These are phyloP conservation scores for Papilio polyxenes DNA, from an alignment of 1,140 invertebrate genomes.

Conservation along the genomic window DNA sequence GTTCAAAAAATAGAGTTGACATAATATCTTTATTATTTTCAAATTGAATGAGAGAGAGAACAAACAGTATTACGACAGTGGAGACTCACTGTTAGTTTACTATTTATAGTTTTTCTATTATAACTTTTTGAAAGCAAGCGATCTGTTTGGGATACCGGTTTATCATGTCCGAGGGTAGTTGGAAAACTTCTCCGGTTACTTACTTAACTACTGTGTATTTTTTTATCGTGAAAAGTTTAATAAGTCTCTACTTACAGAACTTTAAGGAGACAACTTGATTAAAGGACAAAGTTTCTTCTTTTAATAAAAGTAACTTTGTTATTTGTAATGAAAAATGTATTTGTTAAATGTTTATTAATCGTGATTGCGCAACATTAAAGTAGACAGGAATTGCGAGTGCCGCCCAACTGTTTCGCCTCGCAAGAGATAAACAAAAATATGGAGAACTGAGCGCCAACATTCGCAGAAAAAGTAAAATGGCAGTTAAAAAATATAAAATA, in stretches of 20 bases:
- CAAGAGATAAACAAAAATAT: too few species aligned
- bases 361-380: too few species aligned
- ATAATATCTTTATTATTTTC: too few species aligned
- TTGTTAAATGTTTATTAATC: too few species aligned
- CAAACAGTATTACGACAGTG: neutral
- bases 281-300: neutral
- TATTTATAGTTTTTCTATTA: neutral
- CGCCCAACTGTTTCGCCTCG: too few species aligned
- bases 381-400: too few species aligned
- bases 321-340: neutral
- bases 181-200: neutral
- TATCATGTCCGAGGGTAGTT: neutral
- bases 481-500: too few species aligned
- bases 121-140: neutral
- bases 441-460: too few species aligned
- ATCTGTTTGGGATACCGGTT: neutral
- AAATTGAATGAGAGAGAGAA: neutral
- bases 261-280: neutral
- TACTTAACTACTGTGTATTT: neutral
- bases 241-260: neutral
- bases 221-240: constrained; percentile 2
- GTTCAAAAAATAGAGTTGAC: too few species aligned
- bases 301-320: neutral
- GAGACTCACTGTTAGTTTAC: neutral
- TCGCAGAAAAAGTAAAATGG: neutral